Base-by-base conservation (phyloP, 2,797 vertebrate genomes). In the Lates japonicus region DNA sequence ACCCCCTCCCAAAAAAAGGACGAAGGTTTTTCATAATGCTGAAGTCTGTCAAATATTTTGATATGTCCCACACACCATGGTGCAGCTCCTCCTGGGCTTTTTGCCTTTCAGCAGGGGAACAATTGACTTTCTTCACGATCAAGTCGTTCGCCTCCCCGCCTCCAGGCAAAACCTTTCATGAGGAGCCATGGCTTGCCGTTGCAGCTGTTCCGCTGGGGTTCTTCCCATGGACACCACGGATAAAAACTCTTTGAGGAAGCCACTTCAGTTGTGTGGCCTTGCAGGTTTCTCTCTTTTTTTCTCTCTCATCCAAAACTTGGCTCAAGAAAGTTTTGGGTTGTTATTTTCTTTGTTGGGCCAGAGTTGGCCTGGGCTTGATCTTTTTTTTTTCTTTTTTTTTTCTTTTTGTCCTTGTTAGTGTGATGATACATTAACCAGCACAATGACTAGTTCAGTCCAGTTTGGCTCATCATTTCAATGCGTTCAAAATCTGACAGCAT, bases 31-130 rank as follows among this genome's bases (percentile, higher is more conserved):
- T 97, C 97, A 97, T 96, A 96, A 97, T 96, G 96, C 96, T 97
- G 96, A 98, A 97, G 97, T 97, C 97, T 98, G 98, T 99, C 98
- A 98, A 96, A 98, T 98, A 97, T 97, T 98, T 97, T 98, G 97
- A 98, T 97, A 96, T 96, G 97, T 98, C 97, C 96, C 97, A 96
- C 97, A 95, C 98, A 96, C 97, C 97, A 97, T 96, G 97, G 96
- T 93, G 96, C 97, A 95, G 82, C 92, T 90, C 90, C 87, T 93
- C 93, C 90, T 91, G 91, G 84, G 90, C 89, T 74, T 88, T 85
- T 74, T 83, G 88, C 89, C 90, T 94, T 97, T 97, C 96, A 97
- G 83, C 66, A 2, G 67, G 81, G 96, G 96, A 97, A 99, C 98
- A 98, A 98, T 98, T 96, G 97, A 97, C 97, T 97, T 97, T 97